Conservation (phyloP, 1,140 invertebrate genomes). For the Limonius californicus region DNA sequence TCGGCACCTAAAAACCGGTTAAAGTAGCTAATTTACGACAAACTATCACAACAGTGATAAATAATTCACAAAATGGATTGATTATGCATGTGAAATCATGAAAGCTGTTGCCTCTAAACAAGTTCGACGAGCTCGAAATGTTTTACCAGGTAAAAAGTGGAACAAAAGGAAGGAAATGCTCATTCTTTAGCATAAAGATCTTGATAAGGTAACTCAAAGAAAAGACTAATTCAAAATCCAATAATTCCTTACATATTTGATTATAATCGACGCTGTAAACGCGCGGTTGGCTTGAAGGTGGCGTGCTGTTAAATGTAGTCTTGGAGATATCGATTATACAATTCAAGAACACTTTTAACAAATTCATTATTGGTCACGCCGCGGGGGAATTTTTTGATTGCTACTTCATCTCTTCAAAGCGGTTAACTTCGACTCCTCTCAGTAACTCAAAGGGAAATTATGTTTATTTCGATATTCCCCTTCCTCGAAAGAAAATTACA, state of each 20-base stretch:
- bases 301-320: conserved; percentile 20
- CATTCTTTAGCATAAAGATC: neutral
- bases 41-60: neutral
- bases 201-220: neutral
- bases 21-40: too few relatives aligned
- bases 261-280: conserved; percentile 18
- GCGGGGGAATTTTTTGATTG: conserved; percentile 11
- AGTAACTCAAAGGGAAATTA: too few relatives aligned
- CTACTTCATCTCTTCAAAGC: neutral
- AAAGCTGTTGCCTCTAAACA: neutral
- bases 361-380: conserved; percentile 16
- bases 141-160: neutral
- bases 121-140: neutral
- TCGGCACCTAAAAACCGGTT: too few relatives aligned
- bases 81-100: neutral
- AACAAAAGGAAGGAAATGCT: conserved; percentile 1
- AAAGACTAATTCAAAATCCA: conserved; percentile 20
- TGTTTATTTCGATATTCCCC: too few relatives aligned
- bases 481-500: too few relatives aligned
- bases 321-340: conserved; percentile 27
- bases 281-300: neutral
- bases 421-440: too few relatives aligned
- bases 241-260: conserved; percentile 26
- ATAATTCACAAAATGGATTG: neutral
- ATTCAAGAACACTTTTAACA: conserved; percentile 24